Evolutionary conservation across 2,888 invertebrate genomes (phyloP).

Genomic region (Hedychridium roseum): DNA sequence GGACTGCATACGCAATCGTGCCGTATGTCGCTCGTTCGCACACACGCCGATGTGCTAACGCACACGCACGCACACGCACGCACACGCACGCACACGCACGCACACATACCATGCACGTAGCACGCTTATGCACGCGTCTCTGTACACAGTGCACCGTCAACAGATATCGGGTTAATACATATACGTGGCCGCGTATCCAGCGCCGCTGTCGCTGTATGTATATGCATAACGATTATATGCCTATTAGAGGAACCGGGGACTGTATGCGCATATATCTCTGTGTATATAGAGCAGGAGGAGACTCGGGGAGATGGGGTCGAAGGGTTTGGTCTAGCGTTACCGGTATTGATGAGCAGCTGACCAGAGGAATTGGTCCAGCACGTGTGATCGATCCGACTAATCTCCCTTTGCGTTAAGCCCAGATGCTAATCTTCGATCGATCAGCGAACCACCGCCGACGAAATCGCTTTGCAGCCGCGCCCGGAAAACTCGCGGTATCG

Average conservation of each 20-base stretch:
- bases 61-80: background rate
- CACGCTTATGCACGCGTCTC: slow-evolving; percentile 20
- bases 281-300: slow-evolving; percentile 29
- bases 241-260: slow-evolving; percentile 57
- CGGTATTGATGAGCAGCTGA: slow-evolving; percentile 60
- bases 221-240: slow-evolving; percentile 62
- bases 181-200: slow-evolving; percentile 7
- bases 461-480: too few species aligned
- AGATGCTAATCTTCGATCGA: slow-evolving; percentile 58
- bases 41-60: background rate
- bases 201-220: slow-evolving; percentile 36
- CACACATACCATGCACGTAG: slow-evolving; percentile 1
- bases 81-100: slow-evolving; percentile 2
- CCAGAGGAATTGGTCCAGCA: slow-evolving; percentile 58
- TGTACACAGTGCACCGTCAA: slow-evolving; percentile 13
- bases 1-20: slow-evolving; percentile 47
- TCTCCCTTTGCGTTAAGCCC: slow-evolving; percentile 52
- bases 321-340: slow-evolving; percentile 45
- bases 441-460: slow-evolving; percentile 21
- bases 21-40: slow-evolving; percentile 40
- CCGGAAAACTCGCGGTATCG: too few species aligned
- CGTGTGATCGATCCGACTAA: slow-evolving; percentile 59
- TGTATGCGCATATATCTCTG: slow-evolving; percentile 36
- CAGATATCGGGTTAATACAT: slow-evolving; percentile 4
- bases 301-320: slow-evolving; percentile 23